phyloP scores from a whole-genome alignment of 1,140 invertebrate genomes.

The Aphis gossypii region DNA sequence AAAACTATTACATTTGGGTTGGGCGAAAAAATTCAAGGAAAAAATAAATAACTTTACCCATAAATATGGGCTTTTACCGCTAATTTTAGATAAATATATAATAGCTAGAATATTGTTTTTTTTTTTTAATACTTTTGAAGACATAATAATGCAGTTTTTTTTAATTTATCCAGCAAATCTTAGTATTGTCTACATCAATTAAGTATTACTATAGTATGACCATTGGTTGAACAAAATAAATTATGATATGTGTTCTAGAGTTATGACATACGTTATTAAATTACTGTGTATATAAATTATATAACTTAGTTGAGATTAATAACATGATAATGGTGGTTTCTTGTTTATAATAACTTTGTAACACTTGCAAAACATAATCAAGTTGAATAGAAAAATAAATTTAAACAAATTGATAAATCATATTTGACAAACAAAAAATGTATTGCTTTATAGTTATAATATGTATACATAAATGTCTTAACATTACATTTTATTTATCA shows the following conservation, averaged over 20 bases:
- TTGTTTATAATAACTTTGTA: neutral
- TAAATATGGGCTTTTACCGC: too few relatives aligned
- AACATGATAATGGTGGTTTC: neutral
- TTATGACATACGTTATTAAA: neutral
- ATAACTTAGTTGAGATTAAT: neutral
- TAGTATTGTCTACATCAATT: too few relatives aligned
- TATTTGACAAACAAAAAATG: neutral
- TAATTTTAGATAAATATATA: too few relatives aligned
- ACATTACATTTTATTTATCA: neutral
- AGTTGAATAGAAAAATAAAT: neutral
- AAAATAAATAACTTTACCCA: too few relatives aligned
- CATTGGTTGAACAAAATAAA: neutral
- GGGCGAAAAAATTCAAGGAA: too few relatives aligned
- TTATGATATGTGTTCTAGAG: neutral
- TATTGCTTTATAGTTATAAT: too few relatives aligned
- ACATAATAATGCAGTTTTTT: too few relatives aligned
- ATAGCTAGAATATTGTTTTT: too few relatives aligned
- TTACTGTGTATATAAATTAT: neutral
- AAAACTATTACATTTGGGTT: too few relatives aligned
- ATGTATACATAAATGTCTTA: neutral
- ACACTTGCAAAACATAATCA: neutral
- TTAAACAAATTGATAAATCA: neutral
- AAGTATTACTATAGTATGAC: neutral
- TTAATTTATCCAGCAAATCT: too few relatives aligned
- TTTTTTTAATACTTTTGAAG: too few relatives aligned